These are phyloP conservation scores for Takifugu rubripes DNA, from an alignment of 2,797 vertebrate species.

Conservation along the genomic window DNA sequence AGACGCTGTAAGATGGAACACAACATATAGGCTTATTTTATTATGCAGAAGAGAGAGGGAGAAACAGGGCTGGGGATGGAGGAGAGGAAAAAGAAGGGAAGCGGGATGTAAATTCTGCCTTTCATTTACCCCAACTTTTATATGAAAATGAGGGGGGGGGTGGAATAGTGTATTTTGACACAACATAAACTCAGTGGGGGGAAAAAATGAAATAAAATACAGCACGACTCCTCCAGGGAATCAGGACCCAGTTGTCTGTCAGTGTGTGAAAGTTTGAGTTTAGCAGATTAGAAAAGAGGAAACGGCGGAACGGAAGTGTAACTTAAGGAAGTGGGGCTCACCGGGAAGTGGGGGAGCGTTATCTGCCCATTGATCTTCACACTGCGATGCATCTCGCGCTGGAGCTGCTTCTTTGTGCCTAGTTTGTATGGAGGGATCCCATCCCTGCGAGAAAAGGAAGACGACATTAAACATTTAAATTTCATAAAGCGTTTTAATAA, in stretches of 20 bases:
- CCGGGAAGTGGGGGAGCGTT: slow-evolving; percentile 94
- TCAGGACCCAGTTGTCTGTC: slow-evolving; percentile 59
- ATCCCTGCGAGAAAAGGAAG: slow-evolving; percentile 76
- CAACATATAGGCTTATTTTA: slow-evolving; percentile 11
- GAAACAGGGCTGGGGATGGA: slow-evolving; percentile 15
- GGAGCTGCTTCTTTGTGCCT: slow-evolving; percentile 92
- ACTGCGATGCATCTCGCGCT: slow-evolving; percentile 92
- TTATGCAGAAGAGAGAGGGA: slow-evolving; percentile 47
- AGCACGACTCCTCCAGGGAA: slow-evolving; percentile 55
- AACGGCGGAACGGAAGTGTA: slow-evolving; percentile 31
- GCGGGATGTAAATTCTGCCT: slow-evolving; percentile 67
- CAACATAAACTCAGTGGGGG: slow-evolving; percentile 56
- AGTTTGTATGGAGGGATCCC: slow-evolving; percentile 90
- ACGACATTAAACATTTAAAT: slow-evolving; percentile 7
- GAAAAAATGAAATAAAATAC: slow-evolving; percentile 49
- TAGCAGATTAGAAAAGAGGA: slow-evolving; percentile 31
- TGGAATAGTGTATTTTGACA: slow-evolving; percentile 71
- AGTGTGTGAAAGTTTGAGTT: slow-evolving; percentile 50
- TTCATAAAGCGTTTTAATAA: not conserved
- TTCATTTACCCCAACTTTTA: slow-evolving; percentile 71
- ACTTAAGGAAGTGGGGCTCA: slow-evolving; percentile 73
- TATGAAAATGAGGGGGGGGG: slow-evolving; percentile 65
- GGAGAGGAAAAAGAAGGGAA: slow-evolving; percentile 27
- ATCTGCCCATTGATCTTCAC: slow-evolving; percentile 95
- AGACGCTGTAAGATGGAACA: slow-evolving; percentile 19